Percentiles rank a stretch among this genome's conserved stretches.
phyloP scores from a whole-genome alignment of 2,888 invertebrate species.

The Adineta ricciae region DNA sequence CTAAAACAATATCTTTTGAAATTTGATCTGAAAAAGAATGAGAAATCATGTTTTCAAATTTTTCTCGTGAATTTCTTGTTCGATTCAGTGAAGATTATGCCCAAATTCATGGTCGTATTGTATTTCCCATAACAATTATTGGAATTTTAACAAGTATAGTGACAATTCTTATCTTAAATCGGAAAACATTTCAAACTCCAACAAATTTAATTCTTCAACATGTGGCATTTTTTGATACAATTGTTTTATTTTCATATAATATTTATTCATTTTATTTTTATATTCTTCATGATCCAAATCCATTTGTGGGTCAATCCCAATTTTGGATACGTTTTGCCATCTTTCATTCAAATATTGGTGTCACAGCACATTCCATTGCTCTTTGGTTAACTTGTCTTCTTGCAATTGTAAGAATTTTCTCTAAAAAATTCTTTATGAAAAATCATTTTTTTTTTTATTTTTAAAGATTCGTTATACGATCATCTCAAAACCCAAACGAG shows the following conservation, averaged over 20 bases:
- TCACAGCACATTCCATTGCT: not conserved
- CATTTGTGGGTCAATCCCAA: not conserved
- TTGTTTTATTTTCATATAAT: not conserved
- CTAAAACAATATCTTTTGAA: too few relatives aligned
- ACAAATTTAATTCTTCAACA: not conserved
- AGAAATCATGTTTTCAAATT: not conserved
- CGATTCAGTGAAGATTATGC: not conserved
- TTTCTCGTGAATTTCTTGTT: not conserved
- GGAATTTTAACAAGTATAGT: not conserved
- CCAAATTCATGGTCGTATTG: not conserved
- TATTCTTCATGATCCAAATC: not conserved
- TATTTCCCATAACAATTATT: not conserved
- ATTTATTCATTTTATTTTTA: not conserved
- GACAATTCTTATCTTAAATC: not conserved
- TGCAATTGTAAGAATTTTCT: not conserved
- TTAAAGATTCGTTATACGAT: not conserved
- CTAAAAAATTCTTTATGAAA: too few relatives aligned
- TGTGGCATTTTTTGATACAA: not conserved
- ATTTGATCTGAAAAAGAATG: too few relatives aligned
- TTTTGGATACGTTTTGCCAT: not conserved
- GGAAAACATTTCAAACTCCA: not conserved
- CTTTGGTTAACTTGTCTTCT: not conserved
- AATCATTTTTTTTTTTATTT: too few relatives aligned
- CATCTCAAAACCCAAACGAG: not conserved
- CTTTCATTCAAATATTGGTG: not conserved